A percentile compares a stretch with the other conserved stretches of the same genome.
These are phyloP conservation scores for Standfussiana lucernea DNA, from an alignment of 2,888 invertebrate species.

Conservation along the genomic window DNA sequence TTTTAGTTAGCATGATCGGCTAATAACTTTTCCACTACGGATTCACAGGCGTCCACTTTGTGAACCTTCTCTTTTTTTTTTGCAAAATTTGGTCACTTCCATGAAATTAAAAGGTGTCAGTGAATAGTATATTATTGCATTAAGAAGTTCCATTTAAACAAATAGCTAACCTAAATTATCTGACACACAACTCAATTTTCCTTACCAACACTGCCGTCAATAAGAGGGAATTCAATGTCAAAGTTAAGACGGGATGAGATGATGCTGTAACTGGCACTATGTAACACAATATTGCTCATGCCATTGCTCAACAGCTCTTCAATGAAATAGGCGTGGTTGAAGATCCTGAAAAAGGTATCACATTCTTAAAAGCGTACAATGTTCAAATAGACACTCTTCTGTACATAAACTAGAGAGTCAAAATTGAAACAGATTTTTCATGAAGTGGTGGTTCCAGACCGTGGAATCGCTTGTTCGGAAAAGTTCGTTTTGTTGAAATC, in stretches of 20 bases:
- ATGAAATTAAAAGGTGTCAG: neutral
- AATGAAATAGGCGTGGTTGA: constrained; percentile 61
- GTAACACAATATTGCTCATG: constrained; percentile 79
- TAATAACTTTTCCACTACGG: neutral
- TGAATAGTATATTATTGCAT: neutral
- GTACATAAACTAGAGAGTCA: neutral
- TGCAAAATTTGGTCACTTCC: neutral
- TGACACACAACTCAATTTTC: constrained; percentile 40
- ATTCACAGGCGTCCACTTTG: neutral
- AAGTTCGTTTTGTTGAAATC: neutral
- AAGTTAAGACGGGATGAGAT: constrained; percentile 72
- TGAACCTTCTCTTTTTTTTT: too few species aligned
- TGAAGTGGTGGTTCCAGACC: neutral
- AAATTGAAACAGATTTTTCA: neutral
- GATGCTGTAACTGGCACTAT: constrained; percentile 70
- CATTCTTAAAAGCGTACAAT: too few species aligned
- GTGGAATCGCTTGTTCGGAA: neutral
- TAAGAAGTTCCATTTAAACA: neutral
- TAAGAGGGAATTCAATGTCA: constrained; percentile 75
- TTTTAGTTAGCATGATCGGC: neutral
- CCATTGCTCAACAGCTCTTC: constrained; percentile 71
- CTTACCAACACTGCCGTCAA: constrained; percentile 75
- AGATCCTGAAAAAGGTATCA: constrained; percentile 69
- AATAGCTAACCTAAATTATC: neutral
- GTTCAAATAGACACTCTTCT: neutral